Evolutionary conservation across 2,113 vertebrate species (phyloP).

Genomic region (Hystrix cristata): DNA sequence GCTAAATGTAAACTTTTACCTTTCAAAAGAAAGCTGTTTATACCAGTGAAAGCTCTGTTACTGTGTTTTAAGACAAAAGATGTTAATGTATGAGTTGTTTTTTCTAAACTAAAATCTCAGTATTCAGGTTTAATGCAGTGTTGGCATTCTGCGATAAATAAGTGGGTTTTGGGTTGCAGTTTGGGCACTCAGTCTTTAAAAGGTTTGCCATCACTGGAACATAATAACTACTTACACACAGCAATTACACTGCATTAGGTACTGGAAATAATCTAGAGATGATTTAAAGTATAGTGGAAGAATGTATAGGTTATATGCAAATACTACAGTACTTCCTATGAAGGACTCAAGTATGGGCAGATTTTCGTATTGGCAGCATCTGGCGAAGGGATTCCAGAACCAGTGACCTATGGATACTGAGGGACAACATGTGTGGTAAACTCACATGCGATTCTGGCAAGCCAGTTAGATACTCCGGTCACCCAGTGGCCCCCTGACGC

Average conservation of each 20-base stretch:
- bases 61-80: neutral
- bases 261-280: neutral
- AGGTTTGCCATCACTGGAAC: neutral
- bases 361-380: neutral
- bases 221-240: neutral
- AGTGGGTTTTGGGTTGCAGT: neutral
- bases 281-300: neutral
- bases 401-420: neutral
- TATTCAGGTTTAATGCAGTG: neutral
- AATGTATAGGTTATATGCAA: neutral
- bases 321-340: neutral
- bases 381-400: neutral
- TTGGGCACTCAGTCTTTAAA: neutral
- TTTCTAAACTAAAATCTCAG: neutral
- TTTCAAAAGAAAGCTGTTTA: neutral
- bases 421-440: neutral
- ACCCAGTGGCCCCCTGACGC: neutral
- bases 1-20: neutral
- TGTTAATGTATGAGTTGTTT: neutral
- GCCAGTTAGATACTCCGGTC: neutral
- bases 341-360: too few relatives aligned
- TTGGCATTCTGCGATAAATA: neutral
- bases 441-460: neutral
- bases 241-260: neutral
- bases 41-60: neutral